These are phyloP conservation scores for Platorchestia sp. DNA, from an alignment of 1,140 invertebrate species.

Conservation along the genomic window DNA sequence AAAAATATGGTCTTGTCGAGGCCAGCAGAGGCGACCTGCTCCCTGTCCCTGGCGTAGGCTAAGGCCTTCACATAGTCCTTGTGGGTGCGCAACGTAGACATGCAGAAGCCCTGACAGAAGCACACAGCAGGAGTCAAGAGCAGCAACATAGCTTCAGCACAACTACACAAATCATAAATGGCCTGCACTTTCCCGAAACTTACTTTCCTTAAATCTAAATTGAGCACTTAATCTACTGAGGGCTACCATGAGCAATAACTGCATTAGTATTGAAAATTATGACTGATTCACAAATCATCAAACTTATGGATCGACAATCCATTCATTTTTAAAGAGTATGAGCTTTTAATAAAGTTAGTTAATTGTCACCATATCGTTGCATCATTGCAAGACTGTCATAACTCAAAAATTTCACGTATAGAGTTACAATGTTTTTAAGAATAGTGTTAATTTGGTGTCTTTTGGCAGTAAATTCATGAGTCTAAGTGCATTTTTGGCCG, in stretches of 20 bases:
- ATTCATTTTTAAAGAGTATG: not conserved
- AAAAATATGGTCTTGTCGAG: slow-evolving; percentile 97
- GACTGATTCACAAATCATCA: not conserved
- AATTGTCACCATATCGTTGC: too few species aligned
- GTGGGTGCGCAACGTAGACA: slow-evolving; percentile 97
- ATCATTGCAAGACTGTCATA: too few species aligned
- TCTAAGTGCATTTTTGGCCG: too few species aligned
- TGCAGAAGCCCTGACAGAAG: slow-evolving; percentile 85
- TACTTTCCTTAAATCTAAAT: not conserved
- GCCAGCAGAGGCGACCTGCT: slow-evolving; percentile 97
- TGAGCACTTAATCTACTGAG: not conserved
- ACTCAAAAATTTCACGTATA: too few species aligned
- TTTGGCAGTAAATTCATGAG: too few species aligned
- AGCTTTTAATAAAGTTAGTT: too few species aligned
- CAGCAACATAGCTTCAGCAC: not conserved
- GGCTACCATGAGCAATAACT: not conserved
- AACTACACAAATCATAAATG: not conserved
- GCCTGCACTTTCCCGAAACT: too few species aligned
- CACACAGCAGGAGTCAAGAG: not conserved
- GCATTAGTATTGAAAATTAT: not conserved
- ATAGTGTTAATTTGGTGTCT: too few species aligned
- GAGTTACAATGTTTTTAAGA: too few species aligned
- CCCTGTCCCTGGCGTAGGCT: slow-evolving; percentile 98
- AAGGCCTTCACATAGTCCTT: slow-evolving; percentile 99
- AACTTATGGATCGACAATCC: not conserved